Percentiles rank a stretch among this genome's conserved stretches.
These are phyloP conservation scores for Aleiodes sp. DNA, from an alignment of 1,140 invertebrate species.

Conservation along the genomic window DNA sequence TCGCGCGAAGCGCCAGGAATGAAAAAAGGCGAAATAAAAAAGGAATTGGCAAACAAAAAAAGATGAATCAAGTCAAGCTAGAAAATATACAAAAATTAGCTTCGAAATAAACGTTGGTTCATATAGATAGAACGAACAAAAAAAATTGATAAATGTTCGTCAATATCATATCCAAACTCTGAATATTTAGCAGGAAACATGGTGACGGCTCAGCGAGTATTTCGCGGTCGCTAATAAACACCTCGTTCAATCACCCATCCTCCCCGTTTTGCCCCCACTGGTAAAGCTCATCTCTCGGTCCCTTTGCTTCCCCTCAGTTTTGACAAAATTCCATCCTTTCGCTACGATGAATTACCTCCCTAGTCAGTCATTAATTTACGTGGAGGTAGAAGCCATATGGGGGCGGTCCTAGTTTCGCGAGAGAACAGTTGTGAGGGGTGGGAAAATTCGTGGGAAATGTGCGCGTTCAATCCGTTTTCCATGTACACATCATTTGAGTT, in stretches of 20 bases:
- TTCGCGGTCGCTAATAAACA: constrained; percentile 45
- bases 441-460: too few species aligned
- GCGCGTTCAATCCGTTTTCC: too few species aligned
- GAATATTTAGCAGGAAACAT: constrained; percentile 24
- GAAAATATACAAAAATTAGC: background rate
- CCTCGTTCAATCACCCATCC: constrained; percentile 36
- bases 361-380: constrained; percentile 30
- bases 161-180: background rate
- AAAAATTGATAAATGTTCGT: background rate
- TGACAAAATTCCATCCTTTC: constrained; percentile 32
- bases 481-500: too few species aligned
- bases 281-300: background rate
- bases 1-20: background rate
- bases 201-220: constrained; percentile 39
- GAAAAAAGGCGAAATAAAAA: too few species aligned
- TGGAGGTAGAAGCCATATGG: too few species aligned
- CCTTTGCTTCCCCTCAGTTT: background rate
- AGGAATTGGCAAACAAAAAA: background rate
- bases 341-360: constrained; percentile 2
- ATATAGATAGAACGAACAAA: too few species aligned
- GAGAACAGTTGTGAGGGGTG: background rate
- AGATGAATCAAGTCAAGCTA: background rate
- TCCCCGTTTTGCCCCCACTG: background rate
- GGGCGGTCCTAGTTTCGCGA: too few species aligned
- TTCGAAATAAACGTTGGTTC: background rate